phyloP scores from a whole-genome alignment of 2,113 vertebrate genomes.

The Saguinus imperator region DNA sequence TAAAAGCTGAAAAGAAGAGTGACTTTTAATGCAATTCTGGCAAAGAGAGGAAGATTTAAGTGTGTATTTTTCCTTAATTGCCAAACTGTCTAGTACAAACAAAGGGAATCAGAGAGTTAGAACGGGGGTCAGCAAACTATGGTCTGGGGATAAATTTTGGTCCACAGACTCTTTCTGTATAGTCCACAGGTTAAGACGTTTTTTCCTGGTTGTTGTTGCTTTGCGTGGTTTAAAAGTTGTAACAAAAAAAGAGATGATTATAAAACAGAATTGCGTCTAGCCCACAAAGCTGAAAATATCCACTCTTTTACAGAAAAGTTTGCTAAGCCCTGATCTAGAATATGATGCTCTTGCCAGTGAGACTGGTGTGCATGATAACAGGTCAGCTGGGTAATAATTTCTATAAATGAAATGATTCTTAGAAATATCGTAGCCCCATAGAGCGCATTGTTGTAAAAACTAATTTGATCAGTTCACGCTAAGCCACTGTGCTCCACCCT shows the following conservation, averaged over 20 bases:
- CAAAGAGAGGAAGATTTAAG: not conserved
- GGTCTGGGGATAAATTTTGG: not conserved
- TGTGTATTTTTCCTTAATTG: not conserved
- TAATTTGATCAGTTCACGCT: no score
- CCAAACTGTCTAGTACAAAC: not conserved
- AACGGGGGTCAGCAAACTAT: accelerated
- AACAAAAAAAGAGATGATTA: no score
- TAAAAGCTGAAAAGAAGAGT: not conserved
- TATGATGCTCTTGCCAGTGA: accelerated
- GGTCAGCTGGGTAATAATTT: accelerated
- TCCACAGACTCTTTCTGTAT: not conserved
- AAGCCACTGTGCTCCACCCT: not conserved
- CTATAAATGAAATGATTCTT: accelerated
- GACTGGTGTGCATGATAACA: accelerated
- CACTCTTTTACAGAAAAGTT: not conserved
- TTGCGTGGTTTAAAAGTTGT: not conserved
- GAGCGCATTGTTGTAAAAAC: accelerated
- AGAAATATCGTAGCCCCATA: accelerated
- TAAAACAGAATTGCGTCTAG: not conserved
- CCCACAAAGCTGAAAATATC: not conserved
- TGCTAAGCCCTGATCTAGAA: not conserved
- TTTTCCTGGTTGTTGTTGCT: no score
- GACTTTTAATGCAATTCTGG: not conserved
- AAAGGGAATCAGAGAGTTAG: not conserved
- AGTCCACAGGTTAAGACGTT: no score